A percentile compares a stretch with the other conserved stretches of the same genome.
These are phyloP conservation scores for Austrolebias charrua DNA, from an alignment of 2,797 vertebrate species.

Conservation along the genomic window DNA sequence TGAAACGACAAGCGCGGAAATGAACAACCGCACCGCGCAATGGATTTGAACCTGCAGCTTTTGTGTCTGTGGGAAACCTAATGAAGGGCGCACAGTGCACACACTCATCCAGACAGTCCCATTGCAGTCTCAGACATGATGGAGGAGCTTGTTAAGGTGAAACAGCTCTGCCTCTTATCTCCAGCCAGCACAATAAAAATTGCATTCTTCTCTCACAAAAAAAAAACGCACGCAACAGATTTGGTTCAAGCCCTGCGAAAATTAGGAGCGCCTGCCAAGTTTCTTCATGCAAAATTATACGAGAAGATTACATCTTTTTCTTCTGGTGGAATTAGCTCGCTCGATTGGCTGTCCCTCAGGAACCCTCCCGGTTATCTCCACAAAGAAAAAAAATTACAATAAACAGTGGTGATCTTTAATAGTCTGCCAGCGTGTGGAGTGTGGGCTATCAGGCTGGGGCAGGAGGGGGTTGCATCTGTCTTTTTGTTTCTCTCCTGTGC, in stretches of 20 bases:
- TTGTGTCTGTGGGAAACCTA: conserved; percentile 61
- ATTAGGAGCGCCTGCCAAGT: conserved; percentile 82
- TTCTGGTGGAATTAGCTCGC: conserved; percentile 84
- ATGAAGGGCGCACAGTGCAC: conserved; percentile 43
- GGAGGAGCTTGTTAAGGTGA: conserved; percentile 79
- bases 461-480: conserved; percentile 80
- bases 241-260: conserved; percentile 76
- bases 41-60: conserved; percentile 17
- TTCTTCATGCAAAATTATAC: conserved; percentile 87
- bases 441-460: conserved; percentile 83
- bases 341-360: conserved; percentile 85
- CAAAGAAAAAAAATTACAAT: conserved; percentile 82
- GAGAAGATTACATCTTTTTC: conserved; percentile 87
- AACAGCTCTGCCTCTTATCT: conserved; percentile 82
- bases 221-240: conserved; percentile 83
- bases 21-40: conserved; percentile 27
- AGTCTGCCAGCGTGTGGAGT: conserved; percentile 81
- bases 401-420: conserved; percentile 87
- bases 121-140: conserved; percentile 72
- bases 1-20: conserved; percentile 14
- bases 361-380: conserved; percentile 83
- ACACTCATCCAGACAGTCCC: conserved; percentile 48
- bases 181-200: conserved; percentile 83
- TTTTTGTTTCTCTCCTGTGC: conserved; percentile 75
- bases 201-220: conserved; percentile 81